Percentiles rank a stretch among this genome's conserved stretches.
These are phyloP conservation scores for Trichogramma evanescens DNA, from an alignment of 2,888 invertebrate genomes.

Conservation along the genomic window DNA sequence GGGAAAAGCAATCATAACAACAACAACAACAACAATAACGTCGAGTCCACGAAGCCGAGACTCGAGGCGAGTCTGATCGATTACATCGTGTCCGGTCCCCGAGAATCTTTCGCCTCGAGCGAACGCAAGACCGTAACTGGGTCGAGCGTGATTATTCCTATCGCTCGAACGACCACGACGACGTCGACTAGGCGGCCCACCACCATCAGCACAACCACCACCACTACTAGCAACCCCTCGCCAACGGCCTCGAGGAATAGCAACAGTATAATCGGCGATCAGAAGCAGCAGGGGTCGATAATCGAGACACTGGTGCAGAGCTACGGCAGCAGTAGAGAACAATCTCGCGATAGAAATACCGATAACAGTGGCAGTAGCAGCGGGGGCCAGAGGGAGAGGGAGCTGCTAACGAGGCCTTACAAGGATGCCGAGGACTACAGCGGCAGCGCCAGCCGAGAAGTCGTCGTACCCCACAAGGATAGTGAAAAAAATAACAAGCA, in stretches of 20 bases:
- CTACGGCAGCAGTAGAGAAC: neutral
- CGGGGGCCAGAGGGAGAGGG: too few species aligned
- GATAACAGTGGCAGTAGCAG: neutral
- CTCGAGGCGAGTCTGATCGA: conserved; percentile 22
- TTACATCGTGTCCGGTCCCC: conserved; percentile 26
- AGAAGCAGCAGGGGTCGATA: conserved; percentile 10
- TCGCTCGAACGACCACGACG: neutral
- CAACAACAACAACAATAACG: neutral
- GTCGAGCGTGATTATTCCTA: conserved; percentile 3
- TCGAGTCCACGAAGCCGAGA: neutral
- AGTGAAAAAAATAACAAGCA: conserved; percentile 35
- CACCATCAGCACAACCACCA: conserved; percentile 1
- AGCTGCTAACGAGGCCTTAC: neutral
- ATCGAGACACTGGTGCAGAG: conserved; percentile 20
- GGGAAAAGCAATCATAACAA: conserved; percentile 5
- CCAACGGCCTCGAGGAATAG: neutral
- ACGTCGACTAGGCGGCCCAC: neutral
- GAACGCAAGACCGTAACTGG: neutral
- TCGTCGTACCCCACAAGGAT: conserved; percentile 16
- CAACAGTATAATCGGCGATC: neutral
- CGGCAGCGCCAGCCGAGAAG: conserved; percentile 17
- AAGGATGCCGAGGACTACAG: conserved; percentile 8
- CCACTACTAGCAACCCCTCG: neutral
- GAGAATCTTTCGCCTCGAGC: conserved; percentile 6
- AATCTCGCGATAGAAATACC: conserved; percentile 13